Evolutionary conservation across 2,113 vertebrate genomes (phyloP), one percentile per base, ranked within the genome.

Genomic region (Raja brachyura): DNA sequence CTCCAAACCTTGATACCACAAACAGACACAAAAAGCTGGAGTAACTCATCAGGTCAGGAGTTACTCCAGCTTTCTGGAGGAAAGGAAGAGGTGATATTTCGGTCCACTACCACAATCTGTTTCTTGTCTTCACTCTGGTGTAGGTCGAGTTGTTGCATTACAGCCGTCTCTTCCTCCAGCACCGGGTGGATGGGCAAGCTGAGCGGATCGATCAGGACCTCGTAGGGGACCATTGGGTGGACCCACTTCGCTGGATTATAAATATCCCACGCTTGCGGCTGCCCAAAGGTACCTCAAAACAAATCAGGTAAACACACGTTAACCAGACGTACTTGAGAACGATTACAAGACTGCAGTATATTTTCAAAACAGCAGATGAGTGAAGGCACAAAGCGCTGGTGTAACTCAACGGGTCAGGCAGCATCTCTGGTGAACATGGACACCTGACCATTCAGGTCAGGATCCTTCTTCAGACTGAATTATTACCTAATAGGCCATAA

Each of bases 201-300:
- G 76, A 95, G 93, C 8, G 96, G 95, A 93, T 97, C 95, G 76
- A 94, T 95, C 73, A 95, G 93, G 93, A 96, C 93, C 93, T 97
- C 96, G 54, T 93, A 95, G 56, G 96, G 96, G 93, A 96, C 95
- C 56, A 94, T 93, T 0, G 96, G 95, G 90, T 97, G 96, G 93
- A 95, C 96, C 97, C 96, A 97, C 77, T 96, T 97, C 18, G 95
- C 95, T 70, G 93, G 93, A 74, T 94, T 95, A 73, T 96, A 95
- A 94, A 97, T 66, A 59, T 95, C 95, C 96, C 96, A 97, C 70
- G 93, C 93, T 18, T 95, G 95, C 16, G 93, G 85, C 94, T 97
- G 96, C 18, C 96, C 96, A 95, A 97, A 97, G 4, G 96, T 97
- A 70, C 96, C 96, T 97, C 83, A 79, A 83, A 93, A 25, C 93